A percentile compares a stretch with the other conserved stretches of the same genome.
Evolutionary conservation across 2,888 invertebrate species (phyloP).

Genomic region (Desoria tigrina): DNA sequence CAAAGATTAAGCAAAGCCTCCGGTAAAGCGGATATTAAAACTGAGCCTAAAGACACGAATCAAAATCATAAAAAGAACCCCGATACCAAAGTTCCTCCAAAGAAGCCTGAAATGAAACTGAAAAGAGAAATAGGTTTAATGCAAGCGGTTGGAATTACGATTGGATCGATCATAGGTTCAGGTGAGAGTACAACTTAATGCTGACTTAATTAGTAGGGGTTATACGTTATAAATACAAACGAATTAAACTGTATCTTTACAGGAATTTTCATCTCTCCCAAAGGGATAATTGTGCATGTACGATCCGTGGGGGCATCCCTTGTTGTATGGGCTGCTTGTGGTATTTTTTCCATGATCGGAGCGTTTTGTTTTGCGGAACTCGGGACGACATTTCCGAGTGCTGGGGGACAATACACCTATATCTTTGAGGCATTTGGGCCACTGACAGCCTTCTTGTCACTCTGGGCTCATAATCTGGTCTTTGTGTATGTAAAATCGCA

Average conservation of each 20-base stretch:
- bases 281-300: constrained; percentile 70
- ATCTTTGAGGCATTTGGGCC: constrained; percentile 75
- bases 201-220: no score
- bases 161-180: constrained; percentile 89
- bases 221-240: no score
- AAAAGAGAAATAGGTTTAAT: constrained; percentile 72
- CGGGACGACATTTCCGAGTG: constrained; percentile 74
- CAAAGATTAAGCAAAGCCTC: no score
- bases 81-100: no score
- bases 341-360: constrained; percentile 69
- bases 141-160: constrained; percentile 91
- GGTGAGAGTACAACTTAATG: constrained; percentile 63
- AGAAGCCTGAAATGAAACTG: constrained; percentile 22
- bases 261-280: constrained; percentile 83
- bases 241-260: no score
- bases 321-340: constrained; percentile 76
- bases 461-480: constrained; percentile 74
- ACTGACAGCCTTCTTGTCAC: constrained; percentile 72
- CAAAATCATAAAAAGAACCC: no score
- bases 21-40: background rate
- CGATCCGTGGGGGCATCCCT: constrained; percentile 79
- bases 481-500: constrained; percentile 65
- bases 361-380: constrained; percentile 94
- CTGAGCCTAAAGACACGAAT: background rate
- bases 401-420: constrained; percentile 80